Evolutionary conservation across 2,888 invertebrate genomes (phyloP).

Genomic region (Himalopsyche tibetana): DNA sequence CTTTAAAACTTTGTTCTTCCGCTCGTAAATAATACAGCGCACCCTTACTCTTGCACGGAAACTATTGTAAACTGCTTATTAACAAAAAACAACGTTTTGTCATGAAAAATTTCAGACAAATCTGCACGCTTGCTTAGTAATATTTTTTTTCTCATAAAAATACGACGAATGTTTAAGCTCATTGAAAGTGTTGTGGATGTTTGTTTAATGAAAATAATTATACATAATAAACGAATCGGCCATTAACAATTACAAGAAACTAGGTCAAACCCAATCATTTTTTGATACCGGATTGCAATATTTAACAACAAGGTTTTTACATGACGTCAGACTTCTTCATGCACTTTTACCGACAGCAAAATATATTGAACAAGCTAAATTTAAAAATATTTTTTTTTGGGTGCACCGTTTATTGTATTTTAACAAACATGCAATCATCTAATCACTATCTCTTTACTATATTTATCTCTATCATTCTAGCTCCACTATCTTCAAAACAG

Average conservation of each 20-base stretch:
- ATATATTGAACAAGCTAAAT: no score
- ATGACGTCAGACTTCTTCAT: neutral
- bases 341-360: neutral
- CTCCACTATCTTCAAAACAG: no score
- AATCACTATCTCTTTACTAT: no score
- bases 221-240: no score
- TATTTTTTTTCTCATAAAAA: no score
- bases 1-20: neutral
- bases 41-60: neutral
- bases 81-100: neutral
- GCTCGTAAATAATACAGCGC: constrained; percentile 17
- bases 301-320: neutral
- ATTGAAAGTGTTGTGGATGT: no score
- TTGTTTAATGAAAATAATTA: no score
- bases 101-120: neutral
- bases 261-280: neutral
- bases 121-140: neutral
- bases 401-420: no score
- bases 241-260: neutral
- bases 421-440: no score
- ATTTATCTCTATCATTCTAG: no score
- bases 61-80: neutral
- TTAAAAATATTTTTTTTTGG: no score
- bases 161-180: no score
- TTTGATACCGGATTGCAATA: neutral